Conservation (phyloP, 1,140 invertebrate genomes). For the Hyles vespertilio region DNA sequence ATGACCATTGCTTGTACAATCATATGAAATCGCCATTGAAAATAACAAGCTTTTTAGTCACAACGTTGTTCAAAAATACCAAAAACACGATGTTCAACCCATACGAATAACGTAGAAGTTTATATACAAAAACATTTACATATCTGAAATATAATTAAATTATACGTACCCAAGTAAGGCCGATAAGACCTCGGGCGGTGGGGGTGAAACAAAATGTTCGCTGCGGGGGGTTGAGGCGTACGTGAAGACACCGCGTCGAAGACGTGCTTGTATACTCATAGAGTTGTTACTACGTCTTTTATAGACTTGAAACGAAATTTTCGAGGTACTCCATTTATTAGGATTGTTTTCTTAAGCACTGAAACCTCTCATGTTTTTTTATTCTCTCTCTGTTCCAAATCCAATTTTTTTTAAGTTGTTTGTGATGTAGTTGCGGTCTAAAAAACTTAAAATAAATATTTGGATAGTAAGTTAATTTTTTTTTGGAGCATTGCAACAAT, state of each 20-base stretch:
- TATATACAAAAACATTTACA: constrained; percentile 17
- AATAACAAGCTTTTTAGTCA: background rate
- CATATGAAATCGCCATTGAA: too few species aligned
- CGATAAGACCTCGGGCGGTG: constrained; percentile 52
- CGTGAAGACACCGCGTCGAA: constrained; percentile 67
- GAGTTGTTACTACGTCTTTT: constrained; percentile 32
- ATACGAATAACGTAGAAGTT: constrained; percentile 7
- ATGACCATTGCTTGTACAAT: too few species aligned
- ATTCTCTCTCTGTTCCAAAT: too few species aligned
- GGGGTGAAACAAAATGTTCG: constrained; percentile 45
- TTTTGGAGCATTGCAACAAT: too few species aligned
- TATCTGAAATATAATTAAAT: constrained; percentile 28
- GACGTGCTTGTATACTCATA: constrained; percentile 44
- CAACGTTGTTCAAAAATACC: background rate
- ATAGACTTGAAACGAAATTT: background rate
- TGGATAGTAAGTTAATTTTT: too few species aligned
- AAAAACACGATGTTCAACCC: background rate
- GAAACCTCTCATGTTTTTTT: too few species aligned
- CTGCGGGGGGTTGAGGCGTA: constrained; percentile 46
- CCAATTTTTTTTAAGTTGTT: too few species aligned
- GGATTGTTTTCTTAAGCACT: too few species aligned
- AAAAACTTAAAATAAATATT: too few species aligned
- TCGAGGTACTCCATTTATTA: too few species aligned
- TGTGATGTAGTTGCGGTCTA: too few species aligned
- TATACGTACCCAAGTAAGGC: constrained; percentile 24